phyloP scores from a whole-genome alignment of 1,140 invertebrate species.

The Orius laevigatus region DNA sequence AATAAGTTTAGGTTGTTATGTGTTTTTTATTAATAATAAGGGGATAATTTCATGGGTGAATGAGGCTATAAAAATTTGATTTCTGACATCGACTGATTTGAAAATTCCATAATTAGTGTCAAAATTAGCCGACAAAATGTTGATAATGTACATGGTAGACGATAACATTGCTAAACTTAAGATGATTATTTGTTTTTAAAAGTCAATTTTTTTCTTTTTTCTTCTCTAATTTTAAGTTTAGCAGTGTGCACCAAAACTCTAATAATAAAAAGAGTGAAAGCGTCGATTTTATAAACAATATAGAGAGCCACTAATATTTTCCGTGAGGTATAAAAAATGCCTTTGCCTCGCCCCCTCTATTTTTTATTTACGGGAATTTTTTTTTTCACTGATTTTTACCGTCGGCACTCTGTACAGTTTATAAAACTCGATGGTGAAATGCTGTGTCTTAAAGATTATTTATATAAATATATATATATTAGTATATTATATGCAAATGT shows the following conservation, averaged over 20 bases:
- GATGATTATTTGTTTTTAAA: background rate
- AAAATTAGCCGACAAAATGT: constrained; percentile 4
- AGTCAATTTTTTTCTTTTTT: background rate
- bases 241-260: constrained; percentile 13
- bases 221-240: constrained; percentile 11
- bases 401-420: too few relatives aligned
- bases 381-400: too few relatives aligned
- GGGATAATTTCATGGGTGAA: constrained; percentile 7
- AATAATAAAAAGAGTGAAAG: too few relatives aligned
- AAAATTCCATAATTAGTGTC: constrained; percentile 16
- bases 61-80: constrained; percentile 1
- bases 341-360: too few relatives aligned
- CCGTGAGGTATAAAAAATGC: too few relatives aligned
- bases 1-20: constrained; percentile 11
- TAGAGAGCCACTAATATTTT: too few relatives aligned
- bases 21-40: constrained; percentile 8
- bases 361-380: too few relatives aligned
- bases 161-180: background rate
- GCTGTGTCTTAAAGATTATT: constrained; percentile 17
- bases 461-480: constrained; percentile 15
- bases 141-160: background rate
- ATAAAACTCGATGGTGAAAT: constrained; percentile 4
- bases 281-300: too few relatives aligned
- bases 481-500: constrained; percentile 14
- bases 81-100: constrained; percentile 16